A percentile compares a stretch with the other conserved stretches of the same genome.
Evolutionary conservation across 1,140 invertebrate genomes (phyloP).

Genomic region (Orchestia grillus): DNA sequence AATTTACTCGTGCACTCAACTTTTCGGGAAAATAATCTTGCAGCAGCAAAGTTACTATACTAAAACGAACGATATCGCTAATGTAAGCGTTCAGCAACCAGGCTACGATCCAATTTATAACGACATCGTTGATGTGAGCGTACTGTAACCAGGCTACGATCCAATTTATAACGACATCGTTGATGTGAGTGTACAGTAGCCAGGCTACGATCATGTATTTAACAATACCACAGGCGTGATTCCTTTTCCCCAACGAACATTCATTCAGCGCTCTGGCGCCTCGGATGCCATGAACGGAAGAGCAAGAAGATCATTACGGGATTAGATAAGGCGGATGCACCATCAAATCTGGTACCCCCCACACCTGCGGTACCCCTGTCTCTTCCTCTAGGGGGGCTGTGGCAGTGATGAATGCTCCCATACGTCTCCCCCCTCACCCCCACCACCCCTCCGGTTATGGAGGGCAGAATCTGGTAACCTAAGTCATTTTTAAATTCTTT

Average conservation of each 20-base stretch:
- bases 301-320: conserved; percentile 51
- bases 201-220: neutral
- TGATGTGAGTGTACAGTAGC: neutral
- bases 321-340: conserved; percentile 9
- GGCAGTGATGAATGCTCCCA: neutral
- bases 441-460: neutral
- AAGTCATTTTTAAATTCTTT: too few species aligned
- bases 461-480: too few species aligned
- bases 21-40: too few species aligned
- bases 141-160: too few species aligned
- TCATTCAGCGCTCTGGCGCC: neutral
- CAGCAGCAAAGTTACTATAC: too few species aligned
- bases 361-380: neutral
- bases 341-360: neutral
- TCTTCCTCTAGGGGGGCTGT: neutral
- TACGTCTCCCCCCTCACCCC: neutral
- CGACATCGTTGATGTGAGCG: too few species aligned
- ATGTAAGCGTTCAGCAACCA: too few species aligned
- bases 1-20: too few species aligned
- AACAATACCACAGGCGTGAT: neutral
- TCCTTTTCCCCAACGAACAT: neutral
- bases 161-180: too few species aligned
- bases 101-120: too few species aligned
- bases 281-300: neutral
- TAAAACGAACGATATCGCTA: too few species aligned